Percentiles rank a stretch among this genome's conserved stretches.
These are phyloP conservation scores for Schrankia costaestrigalis DNA, from an alignment of 2,888 invertebrate genomes.

Conservation along the genomic window DNA sequence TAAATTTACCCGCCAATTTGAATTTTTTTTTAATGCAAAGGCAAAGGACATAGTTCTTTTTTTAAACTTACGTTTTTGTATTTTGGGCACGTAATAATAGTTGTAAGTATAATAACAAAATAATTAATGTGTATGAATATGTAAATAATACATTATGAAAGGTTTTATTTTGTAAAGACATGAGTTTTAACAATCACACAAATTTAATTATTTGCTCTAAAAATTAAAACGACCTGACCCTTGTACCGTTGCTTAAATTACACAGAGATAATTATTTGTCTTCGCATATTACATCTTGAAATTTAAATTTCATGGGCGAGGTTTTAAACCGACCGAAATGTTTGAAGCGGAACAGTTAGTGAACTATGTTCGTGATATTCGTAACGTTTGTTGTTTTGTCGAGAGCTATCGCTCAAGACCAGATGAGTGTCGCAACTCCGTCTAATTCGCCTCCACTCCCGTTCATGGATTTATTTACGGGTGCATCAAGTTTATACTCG, in stretches of 20 bases:
- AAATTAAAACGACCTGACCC: conserved; percentile 49
- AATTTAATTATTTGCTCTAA: conserved; percentile 43
- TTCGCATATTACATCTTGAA: conserved; percentile 57
- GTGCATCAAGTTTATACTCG: conserved; percentile 60
- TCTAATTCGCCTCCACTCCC: conserved; percentile 48
- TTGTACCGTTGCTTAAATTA: conserved; percentile 53
- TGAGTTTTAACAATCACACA: conserved; percentile 23
- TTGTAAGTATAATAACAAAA: too few species aligned
- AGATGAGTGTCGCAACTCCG: conserved; percentile 55
- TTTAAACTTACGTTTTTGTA: too few species aligned
- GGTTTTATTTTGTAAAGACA: too few species aligned
- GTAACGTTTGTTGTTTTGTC: conserved; percentile 54
- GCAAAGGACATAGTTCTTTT: conserved; percentile 4
- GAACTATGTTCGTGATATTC: conserved; percentile 61
- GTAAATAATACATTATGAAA: too few species aligned
- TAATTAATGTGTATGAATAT: too few species aligned
- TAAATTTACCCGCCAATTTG: conserved; percentile 14
- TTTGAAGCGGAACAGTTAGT: conserved; percentile 67
- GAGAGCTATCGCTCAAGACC: conserved; percentile 55
- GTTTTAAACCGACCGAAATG: conserved; percentile 60
- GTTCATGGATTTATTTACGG: conserved; percentile 64
- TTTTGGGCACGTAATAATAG: too few species aligned
- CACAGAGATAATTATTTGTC: conserved; percentile 55
- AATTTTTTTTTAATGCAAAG: conserved; percentile 1
- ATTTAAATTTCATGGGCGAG: conserved; percentile 70